Conservation (phyloP, 2,113 vertebrate genomes). For the Lagopus muta region DNA sequence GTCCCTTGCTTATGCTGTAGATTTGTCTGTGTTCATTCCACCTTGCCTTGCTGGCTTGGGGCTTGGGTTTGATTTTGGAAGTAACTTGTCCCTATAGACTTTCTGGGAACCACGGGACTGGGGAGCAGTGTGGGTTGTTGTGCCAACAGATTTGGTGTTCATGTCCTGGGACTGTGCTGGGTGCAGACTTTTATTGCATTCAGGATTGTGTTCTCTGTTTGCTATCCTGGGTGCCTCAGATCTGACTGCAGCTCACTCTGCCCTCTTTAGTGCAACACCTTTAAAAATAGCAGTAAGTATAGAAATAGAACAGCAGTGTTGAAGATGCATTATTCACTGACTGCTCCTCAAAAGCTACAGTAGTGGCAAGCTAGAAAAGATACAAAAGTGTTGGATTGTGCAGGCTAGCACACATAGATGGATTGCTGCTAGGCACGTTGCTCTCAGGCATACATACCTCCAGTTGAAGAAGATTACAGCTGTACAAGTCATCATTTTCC, state of each 20-base stretch:
- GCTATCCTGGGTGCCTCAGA: not conserved
- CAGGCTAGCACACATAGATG: not conserved
- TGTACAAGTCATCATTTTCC: not conserved
- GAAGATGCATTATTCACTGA: not conserved
- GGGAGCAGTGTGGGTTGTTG: not conserved
- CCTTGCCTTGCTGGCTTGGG: not conserved
- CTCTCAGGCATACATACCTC: not conserved
- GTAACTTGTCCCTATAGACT: not conserved
- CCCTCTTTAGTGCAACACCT: not conserved
- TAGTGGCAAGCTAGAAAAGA: not conserved
- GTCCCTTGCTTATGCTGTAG: rapidly evolving
- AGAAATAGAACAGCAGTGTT: not conserved
- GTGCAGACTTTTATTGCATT: no score
- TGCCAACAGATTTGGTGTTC: not conserved
- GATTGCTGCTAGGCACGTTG: not conserved
- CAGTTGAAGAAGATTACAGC: not conserved
- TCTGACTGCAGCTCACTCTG: not conserved
- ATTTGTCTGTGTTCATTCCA: not conserved
- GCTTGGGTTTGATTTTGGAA: not conserved
- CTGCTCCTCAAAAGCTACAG: not conserved
- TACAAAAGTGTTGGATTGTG: not conserved
- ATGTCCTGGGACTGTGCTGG: not conserved
- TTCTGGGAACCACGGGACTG: not conserved
- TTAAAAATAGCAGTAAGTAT: not conserved
- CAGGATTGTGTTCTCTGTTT: not conserved